Percentiles rank a stretch among this genome's conserved stretches.
Evolutionary conservation across 2,888 invertebrate species (phyloP).

Genomic region (Cybosia mesomella): DNA sequence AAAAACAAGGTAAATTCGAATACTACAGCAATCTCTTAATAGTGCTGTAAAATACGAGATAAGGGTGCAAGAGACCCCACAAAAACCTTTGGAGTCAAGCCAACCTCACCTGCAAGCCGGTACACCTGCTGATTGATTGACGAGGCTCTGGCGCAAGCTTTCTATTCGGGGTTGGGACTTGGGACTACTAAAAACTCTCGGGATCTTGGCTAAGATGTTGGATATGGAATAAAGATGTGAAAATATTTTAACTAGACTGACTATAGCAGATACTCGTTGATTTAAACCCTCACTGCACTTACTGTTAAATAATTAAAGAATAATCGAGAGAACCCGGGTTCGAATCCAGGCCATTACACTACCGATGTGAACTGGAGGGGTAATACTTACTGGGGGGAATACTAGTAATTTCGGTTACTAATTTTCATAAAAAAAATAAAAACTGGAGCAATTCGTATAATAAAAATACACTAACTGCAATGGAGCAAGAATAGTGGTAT

Average conservation of each 20-base stretch:
- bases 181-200: not conserved
- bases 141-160: not conserved
- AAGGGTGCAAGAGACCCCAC: not conserved
- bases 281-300: not conserved
- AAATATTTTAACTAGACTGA: not conserved
- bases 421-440: not conserved
- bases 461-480: slow-evolving; percentile 12
- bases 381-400: no score
- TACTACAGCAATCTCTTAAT: not conserved
- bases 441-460: slow-evolving; percentile 1
- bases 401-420: no score
- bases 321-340: no score
- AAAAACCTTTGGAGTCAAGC: not conserved
- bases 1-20: no score
- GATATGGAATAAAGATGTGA: not conserved
- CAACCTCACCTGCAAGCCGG: not conserved
- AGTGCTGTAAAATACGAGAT: not conserved
- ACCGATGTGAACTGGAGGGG: no score
- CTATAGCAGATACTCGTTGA: not conserved
- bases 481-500: slow-evolving; percentile 35
- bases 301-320: no score
- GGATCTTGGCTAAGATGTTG: not conserved
- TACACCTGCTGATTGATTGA: not conserved
- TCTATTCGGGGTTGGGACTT: no score
- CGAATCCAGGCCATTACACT: no score